These are phyloP conservation scores for Meteorus sp. DNA, from an alignment of 1,140 invertebrate genomes.

Conservation along the genomic window DNA sequence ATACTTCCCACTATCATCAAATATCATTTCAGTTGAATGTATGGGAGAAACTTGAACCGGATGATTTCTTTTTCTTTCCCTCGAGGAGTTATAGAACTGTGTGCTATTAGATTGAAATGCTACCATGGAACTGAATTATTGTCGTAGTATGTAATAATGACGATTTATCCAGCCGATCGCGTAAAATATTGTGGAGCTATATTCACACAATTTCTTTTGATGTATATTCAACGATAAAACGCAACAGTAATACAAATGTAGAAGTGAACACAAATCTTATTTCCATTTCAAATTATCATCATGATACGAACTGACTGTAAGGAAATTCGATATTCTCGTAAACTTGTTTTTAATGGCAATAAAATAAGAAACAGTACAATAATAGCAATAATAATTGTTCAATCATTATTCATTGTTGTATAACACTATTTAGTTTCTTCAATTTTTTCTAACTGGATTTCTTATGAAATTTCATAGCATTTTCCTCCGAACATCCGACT, in stretches of 20 bases:
- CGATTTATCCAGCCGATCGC: no score
- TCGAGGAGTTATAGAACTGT: background rate
- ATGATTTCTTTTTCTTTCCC: background rate
- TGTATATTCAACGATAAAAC: no score
- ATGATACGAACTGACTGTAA: conserved; percentile 20
- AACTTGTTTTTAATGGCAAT: conserved; percentile 55
- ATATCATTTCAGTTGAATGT: conserved; percentile 19
- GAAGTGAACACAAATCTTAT: no score
- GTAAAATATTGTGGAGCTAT: no score
- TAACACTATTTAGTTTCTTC: conserved; percentile 49
- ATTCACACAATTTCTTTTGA: no score
- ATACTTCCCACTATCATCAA: conserved; percentile 16
- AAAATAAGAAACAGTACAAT: conserved; percentile 57
- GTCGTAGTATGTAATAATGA: no score
- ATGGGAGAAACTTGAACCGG: conserved; percentile 13
- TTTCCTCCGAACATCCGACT: conserved; percentile 10
- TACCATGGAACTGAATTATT: no score
- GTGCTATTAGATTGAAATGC: no score
- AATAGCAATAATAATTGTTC: conserved; percentile 49
- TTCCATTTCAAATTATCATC: no score
- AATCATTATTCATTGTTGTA: conserved; percentile 50
- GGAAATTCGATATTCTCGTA: conserved; percentile 36
- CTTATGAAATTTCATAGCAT: no score
- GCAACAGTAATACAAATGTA: no score
- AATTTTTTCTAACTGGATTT: conserved; percentile 30